Evolutionary conservation across 1,140 invertebrate genomes (phyloP).

Genomic region (Cyclina sinensis): DNA sequence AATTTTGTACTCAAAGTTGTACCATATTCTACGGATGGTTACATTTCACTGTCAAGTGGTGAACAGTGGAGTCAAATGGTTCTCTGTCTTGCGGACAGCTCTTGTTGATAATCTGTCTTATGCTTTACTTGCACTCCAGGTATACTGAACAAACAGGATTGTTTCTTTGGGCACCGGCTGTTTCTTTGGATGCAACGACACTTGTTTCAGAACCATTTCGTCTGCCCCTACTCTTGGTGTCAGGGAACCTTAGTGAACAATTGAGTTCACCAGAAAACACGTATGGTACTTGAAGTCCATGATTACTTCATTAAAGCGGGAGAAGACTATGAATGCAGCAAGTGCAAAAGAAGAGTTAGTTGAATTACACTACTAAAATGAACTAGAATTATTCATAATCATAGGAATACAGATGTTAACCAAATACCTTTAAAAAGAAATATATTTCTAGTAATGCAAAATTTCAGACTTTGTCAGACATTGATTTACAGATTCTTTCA

Average conservation of each 20-base stretch:
- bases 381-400: conserved; percentile 9
- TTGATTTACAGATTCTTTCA: background rate
- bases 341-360: conserved; percentile 45
- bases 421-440: background rate
- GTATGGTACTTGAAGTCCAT: conserved; percentile 31
- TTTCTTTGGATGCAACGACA: conserved; percentile 60
- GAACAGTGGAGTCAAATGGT: background rate
- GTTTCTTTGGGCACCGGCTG: conserved; percentile 48
- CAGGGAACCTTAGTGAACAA: conserved; percentile 38
- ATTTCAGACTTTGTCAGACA: background rate
- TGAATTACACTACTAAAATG: conserved; percentile 20
- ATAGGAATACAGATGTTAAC: conserved; percentile 13
- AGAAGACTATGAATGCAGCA: conserved; percentile 45
- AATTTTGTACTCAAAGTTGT: background rate
- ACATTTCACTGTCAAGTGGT: background rate
- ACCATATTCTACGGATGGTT: background rate
- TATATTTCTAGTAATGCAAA: background rate
- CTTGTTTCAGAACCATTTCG: conserved; percentile 34
- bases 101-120: background rate
- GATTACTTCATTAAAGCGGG: conserved; percentile 19
- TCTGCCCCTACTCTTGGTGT: conserved; percentile 30
- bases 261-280: conserved; percentile 49
- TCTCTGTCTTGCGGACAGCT: background rate
- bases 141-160: conserved; percentile 50
- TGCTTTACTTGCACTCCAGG: conserved; percentile 24